Evolutionary conservation across 2,888 invertebrate genomes (phyloP).

Genomic region (Ormyrus thymus): DNA sequence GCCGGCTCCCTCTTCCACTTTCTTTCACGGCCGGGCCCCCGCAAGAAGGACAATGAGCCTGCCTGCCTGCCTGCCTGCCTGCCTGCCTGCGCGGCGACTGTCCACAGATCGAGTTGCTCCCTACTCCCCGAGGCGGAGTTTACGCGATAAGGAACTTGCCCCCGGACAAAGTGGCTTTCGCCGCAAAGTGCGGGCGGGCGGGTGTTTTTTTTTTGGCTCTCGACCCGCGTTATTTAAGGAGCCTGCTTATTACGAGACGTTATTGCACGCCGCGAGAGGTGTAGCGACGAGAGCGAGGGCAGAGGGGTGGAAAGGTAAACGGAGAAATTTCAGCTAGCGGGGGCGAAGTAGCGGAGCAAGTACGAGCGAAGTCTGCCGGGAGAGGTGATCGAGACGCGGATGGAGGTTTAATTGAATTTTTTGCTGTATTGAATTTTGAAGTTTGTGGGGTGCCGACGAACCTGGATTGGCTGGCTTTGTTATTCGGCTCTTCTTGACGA

Average conservation of each 20-base stretch:
- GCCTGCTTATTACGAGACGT: constrained; percentile 30
- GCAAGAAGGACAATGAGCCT: constrained; percentile 40
- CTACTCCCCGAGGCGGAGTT: constrained; percentile 8
- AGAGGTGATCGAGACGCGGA: neutral
- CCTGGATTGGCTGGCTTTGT: neutral
- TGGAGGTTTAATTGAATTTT: constrained; percentile 25
- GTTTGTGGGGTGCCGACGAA: constrained; percentile 14
- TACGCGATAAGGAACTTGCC: constrained; percentile 26
- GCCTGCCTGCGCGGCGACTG: constrained; percentile 6
- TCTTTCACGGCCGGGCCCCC: neutral
- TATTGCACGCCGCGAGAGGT: neutral
- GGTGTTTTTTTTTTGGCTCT: constrained; percentile 1
- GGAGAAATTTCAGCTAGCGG: neutral
- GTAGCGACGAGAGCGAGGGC: neutral
- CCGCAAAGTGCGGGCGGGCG: neutral
- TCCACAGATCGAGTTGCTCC: constrained; percentile 35
- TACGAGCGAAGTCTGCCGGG: neutral
- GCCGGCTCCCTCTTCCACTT: constrained; percentile 7
- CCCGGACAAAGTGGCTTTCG: constrained; percentile 32
- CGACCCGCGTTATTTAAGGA: constrained; percentile 28
- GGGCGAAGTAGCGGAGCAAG: neutral
- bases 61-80: constrained; percentile 10
- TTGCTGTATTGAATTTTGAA: constrained; percentile 40
- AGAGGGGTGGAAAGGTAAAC: neutral
- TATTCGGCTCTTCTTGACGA: too few relatives aligned